These are phyloP conservation scores for Brachypalpus laphriformis DNA, from an alignment of 2,888 invertebrate genomes.

Conservation along the genomic window DNA sequence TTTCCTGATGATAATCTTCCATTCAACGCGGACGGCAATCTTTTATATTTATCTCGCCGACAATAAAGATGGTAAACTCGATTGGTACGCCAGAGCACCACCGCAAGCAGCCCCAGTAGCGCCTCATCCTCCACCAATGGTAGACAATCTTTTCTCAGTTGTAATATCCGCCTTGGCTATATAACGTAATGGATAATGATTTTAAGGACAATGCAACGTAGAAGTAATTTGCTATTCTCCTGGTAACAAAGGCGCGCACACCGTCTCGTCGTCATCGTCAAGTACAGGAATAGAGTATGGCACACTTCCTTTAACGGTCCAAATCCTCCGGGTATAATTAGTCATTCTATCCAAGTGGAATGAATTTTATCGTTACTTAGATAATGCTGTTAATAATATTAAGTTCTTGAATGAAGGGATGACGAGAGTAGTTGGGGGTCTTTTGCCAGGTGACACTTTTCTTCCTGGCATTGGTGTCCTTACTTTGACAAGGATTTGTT, in stretches of 20 bases:
- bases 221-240: conserved; percentile 62
- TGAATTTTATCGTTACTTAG: conserved; percentile 66
- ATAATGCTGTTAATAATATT: conserved; percentile 71
- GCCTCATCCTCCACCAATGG: conserved; percentile 12
- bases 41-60: conserved; percentile 55
- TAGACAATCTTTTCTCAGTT: conserved; percentile 57
- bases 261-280: too few species aligned
- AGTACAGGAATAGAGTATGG: conserved; percentile 48
- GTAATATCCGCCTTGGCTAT: conserved; percentile 55
- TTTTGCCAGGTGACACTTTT: conserved; percentile 29
- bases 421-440: not conserved
- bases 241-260: conserved; percentile 53
- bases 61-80: conserved; percentile 53
- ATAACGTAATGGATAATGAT: conserved; percentile 66
- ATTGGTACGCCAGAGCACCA: conserved; percentile 15
- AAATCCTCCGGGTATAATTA: conserved; percentile 69
- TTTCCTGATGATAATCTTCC: conserved; percentile 62
- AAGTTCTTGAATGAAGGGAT: conserved; percentile 30
- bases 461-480: not conserved
- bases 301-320: conserved; percentile 61
- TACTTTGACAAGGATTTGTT: conserved; percentile 41
- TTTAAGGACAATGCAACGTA: conserved; percentile 67
- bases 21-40: conserved; percentile 59
- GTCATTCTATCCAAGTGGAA: conserved; percentile 71
- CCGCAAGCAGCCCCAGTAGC: conserved; percentile 39